Evolutionary conservation across 2,797 vertebrate species (phyloP).

Genomic region (Florisuga fusca): DNA sequence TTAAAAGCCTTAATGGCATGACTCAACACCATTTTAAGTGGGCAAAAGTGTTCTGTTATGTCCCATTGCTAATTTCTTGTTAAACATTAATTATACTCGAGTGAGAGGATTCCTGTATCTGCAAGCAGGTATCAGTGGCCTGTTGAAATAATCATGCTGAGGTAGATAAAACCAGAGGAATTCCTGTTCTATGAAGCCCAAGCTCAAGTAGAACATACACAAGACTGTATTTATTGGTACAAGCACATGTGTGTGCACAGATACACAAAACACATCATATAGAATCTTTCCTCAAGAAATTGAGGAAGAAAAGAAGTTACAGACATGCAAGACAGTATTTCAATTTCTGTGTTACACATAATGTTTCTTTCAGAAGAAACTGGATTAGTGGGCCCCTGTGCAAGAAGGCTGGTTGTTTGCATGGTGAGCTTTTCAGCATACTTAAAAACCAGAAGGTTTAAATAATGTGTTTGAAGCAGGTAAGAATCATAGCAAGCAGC

Average conservation of each 20-base stretch:
- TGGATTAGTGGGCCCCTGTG: not conserved
- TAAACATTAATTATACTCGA: constrained; percentile 23
- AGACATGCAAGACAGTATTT: not conserved
- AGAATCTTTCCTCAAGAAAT: not conserved
- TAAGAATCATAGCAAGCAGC: not conserved
- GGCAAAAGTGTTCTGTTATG: constrained; percentile 18
- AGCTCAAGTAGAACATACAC: too few species aligned
- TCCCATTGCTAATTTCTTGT: constrained; percentile 39
- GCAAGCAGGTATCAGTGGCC: constrained; percentile 2
- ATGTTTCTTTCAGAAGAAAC: not conserved
- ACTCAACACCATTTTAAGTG: constrained; percentile 53
- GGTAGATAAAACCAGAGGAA: not conserved
- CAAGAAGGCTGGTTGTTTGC: not conserved
- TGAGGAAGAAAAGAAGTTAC: not conserved
- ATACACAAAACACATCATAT: not conserved
- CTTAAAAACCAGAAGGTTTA: not conserved
- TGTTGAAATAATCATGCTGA: not conserved
- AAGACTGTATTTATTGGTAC: not conserved
- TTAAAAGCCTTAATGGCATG: constrained; percentile 55
- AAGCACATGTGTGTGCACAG: fast-evolving
- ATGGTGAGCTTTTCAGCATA: not conserved
- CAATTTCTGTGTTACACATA: not conserved
- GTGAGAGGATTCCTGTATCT: constrained; percentile 9
- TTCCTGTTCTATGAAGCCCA: not conserved
- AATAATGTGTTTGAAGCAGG: constrained; percentile 6